Base-by-base conservation (phyloP, 2,888 invertebrate genomes). In the Exephanes ischioxanthus region DNA sequence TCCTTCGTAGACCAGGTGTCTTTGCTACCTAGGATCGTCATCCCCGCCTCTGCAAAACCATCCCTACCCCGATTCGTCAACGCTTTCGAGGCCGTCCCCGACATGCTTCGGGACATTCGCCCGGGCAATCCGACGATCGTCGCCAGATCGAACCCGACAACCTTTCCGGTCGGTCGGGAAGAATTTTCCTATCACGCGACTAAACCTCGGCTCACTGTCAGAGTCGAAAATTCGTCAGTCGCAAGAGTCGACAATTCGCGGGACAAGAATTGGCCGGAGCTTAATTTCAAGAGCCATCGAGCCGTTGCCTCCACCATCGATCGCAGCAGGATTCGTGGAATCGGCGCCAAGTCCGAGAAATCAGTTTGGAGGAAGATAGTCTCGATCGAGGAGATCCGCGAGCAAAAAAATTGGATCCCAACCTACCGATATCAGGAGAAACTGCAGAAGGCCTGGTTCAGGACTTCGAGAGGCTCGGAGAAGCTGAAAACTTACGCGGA, bases 1-100 rank as follows among this genome's bases (percentile, higher is more conserved):
- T 48, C 58, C 68, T 16, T 33, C 41, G 4, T 67, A 16, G 63
- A 84, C 58, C 61, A 63, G 45, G 66, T 77, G 41, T 51, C 68
- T 45, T 70, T 19, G 41, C 41, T 55, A 73, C 53, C 68, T 53
- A 48, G 11, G 66, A 70, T 63, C 26, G 37, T 41, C n/a, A 51
- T 51, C 53, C 80, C 86, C 78, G 51, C 75, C 67, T 68, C 37
- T 73, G 68, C 58, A 14, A 45, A 66, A n/a, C n/a, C 51, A 66
- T 30, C 76, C 48, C 30, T 61, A 9, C 30, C 61, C 0, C 48
- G n/a, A 80, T 83, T 82, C 58, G 73, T 87, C 45, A 85, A 83
- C 68, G 78, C 81, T 45, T 55, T 85, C 41, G 85, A 85, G 19
- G 85, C 85, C 11, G 83, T 85, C 3, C 86, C 87, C 37, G 87